phyloP scores from a whole-genome alignment of 2,888 invertebrate genomes.

The Drosophila borealis region DNA sequence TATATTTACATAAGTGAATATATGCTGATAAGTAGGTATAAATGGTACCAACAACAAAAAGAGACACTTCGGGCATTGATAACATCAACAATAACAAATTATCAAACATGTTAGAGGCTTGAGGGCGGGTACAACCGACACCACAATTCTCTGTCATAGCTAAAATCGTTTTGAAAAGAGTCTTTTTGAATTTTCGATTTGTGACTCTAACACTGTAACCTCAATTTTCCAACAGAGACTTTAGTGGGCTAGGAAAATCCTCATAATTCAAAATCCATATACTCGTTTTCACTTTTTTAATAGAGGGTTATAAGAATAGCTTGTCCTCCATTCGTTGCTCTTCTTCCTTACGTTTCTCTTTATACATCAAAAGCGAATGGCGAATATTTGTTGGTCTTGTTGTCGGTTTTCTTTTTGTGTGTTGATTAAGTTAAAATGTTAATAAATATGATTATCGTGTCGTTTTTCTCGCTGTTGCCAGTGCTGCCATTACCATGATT shows the following conservation, averaged over 20 bases:
- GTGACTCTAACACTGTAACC: not conserved
- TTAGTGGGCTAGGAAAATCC: too few species aligned
- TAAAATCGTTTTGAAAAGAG: not conserved
- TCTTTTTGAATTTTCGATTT: not conserved
- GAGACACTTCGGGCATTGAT: not conserved
- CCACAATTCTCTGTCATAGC: not conserved
- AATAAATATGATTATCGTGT: slow-evolving; percentile 70
- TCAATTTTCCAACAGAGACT: too few species aligned
- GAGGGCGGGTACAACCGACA: not conserved
- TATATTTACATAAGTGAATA: not conserved
- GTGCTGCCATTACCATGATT: slow-evolving; percentile 71
- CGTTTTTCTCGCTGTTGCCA: slow-evolving; percentile 49
- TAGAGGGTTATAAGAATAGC: not conserved
- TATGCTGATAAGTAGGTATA: not conserved
- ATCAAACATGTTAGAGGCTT: not conserved
- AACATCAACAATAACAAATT: slow-evolving; percentile 8
- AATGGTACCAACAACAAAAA: slow-evolving; percentile 8
- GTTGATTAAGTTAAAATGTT: slow-evolving; percentile 73
- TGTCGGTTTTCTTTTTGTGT: slow-evolving; percentile 9
- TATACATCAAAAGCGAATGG: slow-evolving; percentile 42
- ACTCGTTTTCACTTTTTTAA: not conserved
- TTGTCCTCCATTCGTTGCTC: slow-evolving; percentile 9
- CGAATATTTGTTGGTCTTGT: slow-evolving; percentile 11
- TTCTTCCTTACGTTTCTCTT: not conserved
- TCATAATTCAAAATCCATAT: not conserved